Evolutionary conservation across 1,140 invertebrate species (phyloP), one percentile per base, ranked within the genome.

Genomic region (Atta colombica): DNA sequence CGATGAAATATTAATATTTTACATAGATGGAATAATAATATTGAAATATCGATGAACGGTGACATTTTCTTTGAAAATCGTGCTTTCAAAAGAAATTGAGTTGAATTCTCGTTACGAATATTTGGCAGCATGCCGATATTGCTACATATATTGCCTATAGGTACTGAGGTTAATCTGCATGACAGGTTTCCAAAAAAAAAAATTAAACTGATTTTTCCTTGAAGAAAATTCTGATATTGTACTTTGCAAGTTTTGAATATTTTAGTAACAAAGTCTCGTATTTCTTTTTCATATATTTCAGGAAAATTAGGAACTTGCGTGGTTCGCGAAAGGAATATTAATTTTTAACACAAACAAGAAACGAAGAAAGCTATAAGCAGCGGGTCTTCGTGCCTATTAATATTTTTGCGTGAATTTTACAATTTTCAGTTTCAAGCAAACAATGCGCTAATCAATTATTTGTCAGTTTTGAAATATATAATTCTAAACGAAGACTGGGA

Each of bases 31-130:
- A 55, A 81, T 71, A 71, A 66, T 31, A 35, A 45, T 51, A 21
- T 84, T 18, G 28, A 25, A 61, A 75, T 84, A 61, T 84, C 45
- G 25, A 84, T 74, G 39, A 61, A 74, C 45, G 25, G 49, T 61
- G 69, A 84, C 12, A 35, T 61, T 75, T 65, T 75, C 45, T 61
- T 51, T 61, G 18, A 84, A 75, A 74, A 74, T 28, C 2, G 25
- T 28, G 35, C 58, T 75, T 74, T 84, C 28, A 49, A 75, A 16
- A 28, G 39, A 84, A 84, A 75, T 84, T 51, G 69, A 84, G 61
- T 84, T 49, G 69, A 84, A 75, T 84, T 84, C n/a, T 75, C 28
- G n/a, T 84, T 28, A 31, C 10, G n/a, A 74, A 74, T 74, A 82
- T 51, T 84, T 82, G 80, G 55, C 25, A 51, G 39, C n/a, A 4